A percentile compares a stretch with the other conserved stretches of the same genome.
These are phyloP conservation scores for Cataglyphis rosenhaueri DNA, from an alignment of 2,888 invertebrate species.

Conservation along the genomic window DNA sequence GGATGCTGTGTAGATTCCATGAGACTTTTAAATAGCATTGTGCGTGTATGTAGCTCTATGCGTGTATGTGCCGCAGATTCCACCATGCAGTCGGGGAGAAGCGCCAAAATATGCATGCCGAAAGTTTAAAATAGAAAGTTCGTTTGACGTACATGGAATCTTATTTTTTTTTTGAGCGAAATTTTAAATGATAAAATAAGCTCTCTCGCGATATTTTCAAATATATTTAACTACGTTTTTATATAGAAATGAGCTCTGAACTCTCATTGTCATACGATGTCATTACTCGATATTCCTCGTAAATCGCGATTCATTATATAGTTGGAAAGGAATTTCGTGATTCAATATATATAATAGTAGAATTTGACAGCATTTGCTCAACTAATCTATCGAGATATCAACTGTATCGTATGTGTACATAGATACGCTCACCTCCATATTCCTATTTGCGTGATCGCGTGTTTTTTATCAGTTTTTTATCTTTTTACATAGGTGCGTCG, in stretches of 20 bases:
- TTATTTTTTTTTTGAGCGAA: not conserved
- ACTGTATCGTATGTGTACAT: not conserved
- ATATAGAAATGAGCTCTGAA: not conserved
- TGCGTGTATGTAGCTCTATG: not conserved
- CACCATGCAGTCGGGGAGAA: conserved; percentile 28
- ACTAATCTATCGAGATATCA: conserved; percentile 23
- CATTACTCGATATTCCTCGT: conserved; percentile 1
- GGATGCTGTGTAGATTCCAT: not conserved
- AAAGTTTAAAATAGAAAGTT: conserved; percentile 40
- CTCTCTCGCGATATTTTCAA: not conserved
- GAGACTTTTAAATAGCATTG: not conserved
- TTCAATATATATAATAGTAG: conserved; percentile 3
- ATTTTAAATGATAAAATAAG: conserved; percentile 5
- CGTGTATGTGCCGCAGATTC: not conserved
- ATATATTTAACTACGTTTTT: not conserved
- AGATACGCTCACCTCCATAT: conserved; percentile 9
- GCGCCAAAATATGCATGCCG: conserved; percentile 9
- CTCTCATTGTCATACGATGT: conserved; percentile 12
- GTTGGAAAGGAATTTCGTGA: conserved; percentile 22
- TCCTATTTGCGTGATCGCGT: not conserved
- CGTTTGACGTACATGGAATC: conserved; percentile 2
- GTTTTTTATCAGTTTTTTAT: not conserved
- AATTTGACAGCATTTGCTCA: not conserved
- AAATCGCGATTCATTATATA: conserved; percentile 23
- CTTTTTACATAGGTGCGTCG: not conserved